Conservation (phyloP, 2,113 vertebrate genomes). For the Physeter macrocephalus region DNA sequence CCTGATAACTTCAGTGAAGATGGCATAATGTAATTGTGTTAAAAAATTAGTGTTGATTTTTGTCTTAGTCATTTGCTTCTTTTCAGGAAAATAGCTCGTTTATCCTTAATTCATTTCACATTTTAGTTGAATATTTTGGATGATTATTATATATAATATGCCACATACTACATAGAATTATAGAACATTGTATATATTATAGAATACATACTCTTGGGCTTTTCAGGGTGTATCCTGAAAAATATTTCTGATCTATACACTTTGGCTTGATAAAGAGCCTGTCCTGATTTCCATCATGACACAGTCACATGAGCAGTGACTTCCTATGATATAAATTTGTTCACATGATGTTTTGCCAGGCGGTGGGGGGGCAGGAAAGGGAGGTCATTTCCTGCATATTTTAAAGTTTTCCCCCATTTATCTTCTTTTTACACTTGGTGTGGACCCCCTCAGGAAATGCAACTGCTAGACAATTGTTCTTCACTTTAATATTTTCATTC, state of each 20-base stretch:
- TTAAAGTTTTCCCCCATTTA: background rate
- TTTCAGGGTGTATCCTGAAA: background rate
- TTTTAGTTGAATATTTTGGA: background rate
- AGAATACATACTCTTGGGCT: background rate
- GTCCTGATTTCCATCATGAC: background rate
- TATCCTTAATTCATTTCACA: background rate
- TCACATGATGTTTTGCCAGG: background rate
- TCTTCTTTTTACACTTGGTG: background rate
- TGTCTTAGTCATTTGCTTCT: background rate
- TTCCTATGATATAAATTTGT: background rate
- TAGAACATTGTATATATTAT: background rate
- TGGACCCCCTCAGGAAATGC: background rate
- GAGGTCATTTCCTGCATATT: background rate
- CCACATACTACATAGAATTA: background rate
- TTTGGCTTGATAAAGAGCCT: background rate
- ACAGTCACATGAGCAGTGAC: rapidly evolving
- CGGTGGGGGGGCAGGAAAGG: rapidly evolving
- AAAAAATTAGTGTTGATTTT: background rate
- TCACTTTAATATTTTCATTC: background rate
- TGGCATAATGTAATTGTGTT: rapidly evolving
- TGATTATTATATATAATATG: background rate
- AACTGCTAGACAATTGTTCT: background rate
- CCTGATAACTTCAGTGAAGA: background rate
- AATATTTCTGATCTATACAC: background rate
- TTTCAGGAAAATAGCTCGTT: background rate